Percentiles rank a stretch among this genome's conserved stretches.
Evolutionary conservation across 2,888 invertebrate species (phyloP).

Genomic region (Herminia tarsipennalis): DNA sequence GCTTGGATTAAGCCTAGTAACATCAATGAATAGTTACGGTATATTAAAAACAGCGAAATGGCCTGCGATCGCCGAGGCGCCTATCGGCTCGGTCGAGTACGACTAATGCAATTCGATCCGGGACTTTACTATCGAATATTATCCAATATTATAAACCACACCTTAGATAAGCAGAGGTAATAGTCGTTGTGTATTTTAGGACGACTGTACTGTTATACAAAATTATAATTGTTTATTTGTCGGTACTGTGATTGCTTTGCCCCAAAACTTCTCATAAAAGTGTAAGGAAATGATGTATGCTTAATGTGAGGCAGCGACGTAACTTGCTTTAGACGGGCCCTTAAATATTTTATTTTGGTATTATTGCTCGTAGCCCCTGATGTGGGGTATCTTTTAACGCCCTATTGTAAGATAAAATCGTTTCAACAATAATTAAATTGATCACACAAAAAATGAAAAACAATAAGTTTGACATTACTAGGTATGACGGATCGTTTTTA

Average conservation of each 20-base stretch:
- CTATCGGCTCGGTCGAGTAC: constrained; percentile 49
- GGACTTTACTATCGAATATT: constrained; percentile 66
- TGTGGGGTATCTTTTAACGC: too few species aligned
- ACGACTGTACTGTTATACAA: constrained; percentile 23
- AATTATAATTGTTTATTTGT: not conserved
- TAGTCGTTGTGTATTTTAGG: constrained; percentile 38
- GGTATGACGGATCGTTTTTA: too few species aligned
- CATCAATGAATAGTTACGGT: constrained; percentile 26
- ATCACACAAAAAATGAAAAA: too few species aligned
- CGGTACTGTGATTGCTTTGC: not conserved
- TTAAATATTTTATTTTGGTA: too few species aligned
- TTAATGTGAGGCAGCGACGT: too few species aligned
- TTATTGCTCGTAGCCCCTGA: too few species aligned
- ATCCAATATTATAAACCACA: constrained; percentile 59
- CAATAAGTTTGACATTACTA: too few species aligned
- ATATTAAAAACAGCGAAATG: constrained; percentile 40
- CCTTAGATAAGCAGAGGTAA: constrained; percentile 45
- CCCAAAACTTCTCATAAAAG: too few species aligned
- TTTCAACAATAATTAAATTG: too few species aligned
- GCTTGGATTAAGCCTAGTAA: constrained; percentile 53
- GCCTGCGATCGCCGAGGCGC: constrained; percentile 45
- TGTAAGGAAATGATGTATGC: too few species aligned
- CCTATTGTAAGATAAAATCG: too few species aligned
- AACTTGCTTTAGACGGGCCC: too few species aligned
- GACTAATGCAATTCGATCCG: constrained; percentile 70